Conservation (phyloP, 1,140 invertebrate genomes). For the Metaphire vulgaris region DNA sequence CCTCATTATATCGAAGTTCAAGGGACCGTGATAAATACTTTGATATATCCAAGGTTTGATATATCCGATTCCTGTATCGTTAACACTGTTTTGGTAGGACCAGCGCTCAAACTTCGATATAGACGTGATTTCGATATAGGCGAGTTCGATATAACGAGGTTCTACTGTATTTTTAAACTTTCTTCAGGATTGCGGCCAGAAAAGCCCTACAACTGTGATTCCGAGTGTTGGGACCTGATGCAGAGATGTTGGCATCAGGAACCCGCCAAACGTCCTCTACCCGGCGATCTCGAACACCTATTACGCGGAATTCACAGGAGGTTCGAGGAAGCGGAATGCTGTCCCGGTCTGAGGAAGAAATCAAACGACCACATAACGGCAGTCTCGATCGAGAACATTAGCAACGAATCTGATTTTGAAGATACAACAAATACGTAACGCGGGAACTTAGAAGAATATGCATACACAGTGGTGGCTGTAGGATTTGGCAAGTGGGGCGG, state of each 20-base stretch:
- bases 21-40: neutral
- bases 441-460: neutral
- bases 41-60: too few relatives aligned
- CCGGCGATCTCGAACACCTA: conserved; percentile 68
- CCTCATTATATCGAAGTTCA: neutral
- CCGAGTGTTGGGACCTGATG: conserved; percentile 79
- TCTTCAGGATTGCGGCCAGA: conserved; percentile 64
- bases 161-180: neutral
- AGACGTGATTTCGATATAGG: too few relatives aligned
- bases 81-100: conserved; percentile 1
- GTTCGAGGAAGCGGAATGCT: neutral
- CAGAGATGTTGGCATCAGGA: conserved; percentile 75
- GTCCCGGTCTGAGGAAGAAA: neutral
- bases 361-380: neutral
- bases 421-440: neutral
- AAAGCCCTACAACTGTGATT: conserved; percentile 65
- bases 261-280: conserved; percentile 64
- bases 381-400: neutral
- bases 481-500: too few relatives aligned
- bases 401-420: neutral
- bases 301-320: conserved; percentile 44
- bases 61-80: too few relatives aligned
- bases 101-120: too few relatives aligned
- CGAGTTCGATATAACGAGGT: conserved; percentile 9
- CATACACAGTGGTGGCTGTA: too few relatives aligned